Evolutionary conservation across 2,888 invertebrate species (phyloP), one percentile per base, ranked within the genome.

Genomic region (Acleris sparsana): DNA sequence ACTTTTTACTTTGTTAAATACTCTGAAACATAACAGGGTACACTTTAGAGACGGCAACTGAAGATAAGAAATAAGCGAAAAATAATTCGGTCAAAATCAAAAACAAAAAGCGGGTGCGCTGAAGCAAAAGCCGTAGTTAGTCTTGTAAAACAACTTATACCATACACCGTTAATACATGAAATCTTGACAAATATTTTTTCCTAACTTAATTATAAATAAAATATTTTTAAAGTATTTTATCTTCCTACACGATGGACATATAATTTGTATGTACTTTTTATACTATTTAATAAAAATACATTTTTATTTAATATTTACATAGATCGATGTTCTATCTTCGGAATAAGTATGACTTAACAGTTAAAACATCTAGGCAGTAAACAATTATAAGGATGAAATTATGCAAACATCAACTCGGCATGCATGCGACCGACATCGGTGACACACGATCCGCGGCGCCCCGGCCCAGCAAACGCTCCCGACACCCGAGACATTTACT

Each of bases 1-100:
- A 94, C 99, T 99, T 94, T 99, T 98, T 86, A 99, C 97, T 95
- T 99, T 99, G 94, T 96, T 96, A 94, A 99, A 99, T 90, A 98
- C 96, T 94, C 98, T 99, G 95, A 77, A 94, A 94, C 89, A 89
- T 88, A 90, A 92, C 79, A 89, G 87, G 88, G 85, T 84, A 86
- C 79, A 87, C 79, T 82, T 92, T 88, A 90, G 80, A 86, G 85
- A 83, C 69, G 72, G 89, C 88, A 90, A 91, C 80, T 78, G 71
- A 89, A 87, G 62, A 72, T 72, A 72, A 77, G 77, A 72, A 74
- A 71, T 48, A 68, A 83, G 79, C 80, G 71, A 78, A 78, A 76
- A 75, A 74, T 67, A 79, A 80, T 77, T 73, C 57, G 71, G 72
- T 70, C 53, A 49, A 70, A 79, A 75, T 73, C 43, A 44, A 72